Evolutionary conservation across 2,888 invertebrate species (phyloP).

Genomic region (Aquatica leii): DNA sequence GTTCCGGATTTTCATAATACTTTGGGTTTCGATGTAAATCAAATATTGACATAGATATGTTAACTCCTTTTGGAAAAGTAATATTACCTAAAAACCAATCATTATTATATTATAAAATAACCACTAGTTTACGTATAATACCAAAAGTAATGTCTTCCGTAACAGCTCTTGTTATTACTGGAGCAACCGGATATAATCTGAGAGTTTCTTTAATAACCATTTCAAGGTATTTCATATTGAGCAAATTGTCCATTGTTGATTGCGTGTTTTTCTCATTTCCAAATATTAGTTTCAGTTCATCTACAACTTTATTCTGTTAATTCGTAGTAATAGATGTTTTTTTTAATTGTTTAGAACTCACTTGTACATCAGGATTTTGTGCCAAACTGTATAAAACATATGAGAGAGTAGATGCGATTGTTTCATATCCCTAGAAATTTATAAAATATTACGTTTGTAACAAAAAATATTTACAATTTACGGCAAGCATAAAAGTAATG

Average conservation of each 20-base stretch:
- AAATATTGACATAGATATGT: slow-evolving; percentile 58
- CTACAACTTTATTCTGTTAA: slow-evolving; percentile 55
- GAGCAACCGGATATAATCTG: slow-evolving; percentile 65
- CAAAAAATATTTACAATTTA: slow-evolving; percentile 45
- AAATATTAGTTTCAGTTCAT: slow-evolving; percentile 57
- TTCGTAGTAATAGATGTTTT: no score
- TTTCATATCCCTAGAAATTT: slow-evolving; percentile 61
- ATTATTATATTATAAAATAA: not conserved
- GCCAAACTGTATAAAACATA: slow-evolving; percentile 61
- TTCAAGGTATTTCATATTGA: slow-evolving; percentile 66
- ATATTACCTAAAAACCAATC: slow-evolving; percentile 33
- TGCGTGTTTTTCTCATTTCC: slow-evolving; percentile 40
- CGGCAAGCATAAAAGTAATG: slow-evolving; percentile 79
- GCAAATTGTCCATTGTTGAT: slow-evolving; percentile 56
- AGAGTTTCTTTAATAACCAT: slow-evolving; percentile 65
- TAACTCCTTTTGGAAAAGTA: slow-evolving; percentile 56
- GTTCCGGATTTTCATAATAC: slow-evolving; percentile 64
- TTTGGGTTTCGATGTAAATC: slow-evolving; percentile 63
- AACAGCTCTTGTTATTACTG: slow-evolving; percentile 60
- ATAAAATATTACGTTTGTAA: not conserved
- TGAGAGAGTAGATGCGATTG: slow-evolving; percentile 60
- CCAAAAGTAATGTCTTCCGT: slow-evolving; percentile 55
- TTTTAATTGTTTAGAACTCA: slow-evolving; percentile 30
- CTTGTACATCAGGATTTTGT: slow-evolving; percentile 59
- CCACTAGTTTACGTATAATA: slow-evolving; percentile 25